Evolutionary conservation across 1,140 invertebrate species (phyloP), one percentile per base, ranked within the genome.

Genomic region (Papilio machaon): DNA sequence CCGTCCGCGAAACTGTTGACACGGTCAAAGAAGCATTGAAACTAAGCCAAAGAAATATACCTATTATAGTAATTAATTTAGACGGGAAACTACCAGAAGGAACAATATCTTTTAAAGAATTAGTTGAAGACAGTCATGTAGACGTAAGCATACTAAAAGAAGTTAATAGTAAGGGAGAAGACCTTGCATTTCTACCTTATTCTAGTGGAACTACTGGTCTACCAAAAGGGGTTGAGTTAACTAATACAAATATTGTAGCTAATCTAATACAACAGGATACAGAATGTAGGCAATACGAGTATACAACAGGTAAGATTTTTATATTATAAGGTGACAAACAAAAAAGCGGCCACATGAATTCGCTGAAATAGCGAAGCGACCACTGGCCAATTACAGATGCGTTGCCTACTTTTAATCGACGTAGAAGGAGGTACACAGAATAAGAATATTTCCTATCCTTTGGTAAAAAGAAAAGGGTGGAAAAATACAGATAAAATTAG

Each of bases 201-300:
- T 97, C 98, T 0, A 98, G 98, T 90, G 98, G 98, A n/a, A 99
- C 98, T 5, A 99, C 98, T 35, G 98, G 98, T 17, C 88, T 97
- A 73, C 98, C 98, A 11, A 99, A 99, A 95, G 98, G 97, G 43
- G 98, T 98, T 0, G 96, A 98, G 94, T 88, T 98, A 0, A 97
- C 97, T 0, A 97, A 99, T 90, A 94, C 87, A 60, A 97, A 96
- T 89, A 90, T 96, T 64, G 87, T 95, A 35, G 90, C 95, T 2
- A 97, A 96, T 83, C 94, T 87, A 93, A 23, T 96, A 95, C 95
- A 95, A 82, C 89, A 95, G 15, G 86, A 93, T 80, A 82, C 85
- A 7, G 88, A 94, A 75, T 85, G 92, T 7, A 85, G 83, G 80
- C 82, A 90, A 47, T 88, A 91, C 83, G 73, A 86, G 8, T 81